Evolutionary conservation across 2,113 vertebrate genomes (phyloP).

Genomic region (Notarius quadriscutis): DNA sequence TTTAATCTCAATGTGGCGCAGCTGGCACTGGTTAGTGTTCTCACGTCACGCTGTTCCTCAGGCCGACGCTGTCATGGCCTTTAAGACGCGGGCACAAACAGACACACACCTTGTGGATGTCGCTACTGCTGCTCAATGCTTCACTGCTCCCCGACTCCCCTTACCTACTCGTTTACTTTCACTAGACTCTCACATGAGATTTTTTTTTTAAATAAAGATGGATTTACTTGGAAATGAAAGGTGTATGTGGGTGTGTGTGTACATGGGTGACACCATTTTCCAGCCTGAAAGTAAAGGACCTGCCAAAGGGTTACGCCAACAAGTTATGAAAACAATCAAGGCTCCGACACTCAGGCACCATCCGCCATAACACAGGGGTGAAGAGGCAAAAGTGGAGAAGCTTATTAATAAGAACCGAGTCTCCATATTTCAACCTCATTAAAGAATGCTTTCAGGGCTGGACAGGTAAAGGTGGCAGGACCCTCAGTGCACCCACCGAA

Average conservation of each 20-base stretch:
- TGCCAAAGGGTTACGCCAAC: neutral
- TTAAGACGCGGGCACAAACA: slow-evolving; percentile 19
- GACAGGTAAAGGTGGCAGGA: slow-evolving; percentile 54
- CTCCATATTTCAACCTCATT: slow-evolving; percentile 50
- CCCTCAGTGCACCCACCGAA: slow-evolving; percentile 32
- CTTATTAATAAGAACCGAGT: slow-evolving; percentile 36
- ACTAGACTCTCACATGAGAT: neutral
- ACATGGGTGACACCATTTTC: neutral
- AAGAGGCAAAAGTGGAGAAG: slow-evolving; percentile 2
- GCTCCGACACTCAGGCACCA: slow-evolving; percentile 12
- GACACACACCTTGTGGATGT: slow-evolving; percentile 15
- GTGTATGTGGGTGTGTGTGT: slow-evolving; percentile 16
- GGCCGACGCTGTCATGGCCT: slow-evolving; percentile 50
- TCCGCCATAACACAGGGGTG: neutral
- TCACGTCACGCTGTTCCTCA: slow-evolving; percentile 70
- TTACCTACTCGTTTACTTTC: slow-evolving; percentile 13
- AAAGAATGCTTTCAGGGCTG: slow-evolving; percentile 35
- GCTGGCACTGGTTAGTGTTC: slow-evolving; percentile 80
- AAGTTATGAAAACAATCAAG: slow-evolving; percentile 32
- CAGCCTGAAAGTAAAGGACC: neutral
- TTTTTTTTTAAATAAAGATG: neutral
- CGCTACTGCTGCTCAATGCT: slow-evolving; percentile 50
- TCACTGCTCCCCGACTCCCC: neutral
- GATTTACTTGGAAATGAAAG: slow-evolving; percentile 8
- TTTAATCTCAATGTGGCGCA: slow-evolving; percentile 76